These are phyloP conservation scores for Drosophila mauritiana DNA, from an alignment of 1,140 invertebrate species.

Conservation along the genomic window DNA sequence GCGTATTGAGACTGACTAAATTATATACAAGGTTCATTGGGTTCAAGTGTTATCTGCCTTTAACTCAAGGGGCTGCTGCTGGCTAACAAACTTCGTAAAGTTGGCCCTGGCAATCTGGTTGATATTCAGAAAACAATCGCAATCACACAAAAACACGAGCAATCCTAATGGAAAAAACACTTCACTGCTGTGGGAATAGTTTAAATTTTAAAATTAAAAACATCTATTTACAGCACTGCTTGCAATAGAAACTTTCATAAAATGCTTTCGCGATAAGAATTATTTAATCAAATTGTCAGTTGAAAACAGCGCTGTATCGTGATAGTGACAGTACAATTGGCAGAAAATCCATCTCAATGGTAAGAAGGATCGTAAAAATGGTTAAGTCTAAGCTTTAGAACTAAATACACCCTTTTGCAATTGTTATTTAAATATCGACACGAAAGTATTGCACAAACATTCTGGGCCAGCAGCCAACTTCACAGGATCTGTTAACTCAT, in stretches of 20 bases:
- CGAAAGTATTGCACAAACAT: slow-evolving; percentile 8
- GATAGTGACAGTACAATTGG: slow-evolving; percentile 15
- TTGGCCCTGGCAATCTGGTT: slow-evolving; percentile 10
- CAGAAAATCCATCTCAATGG: slow-evolving; percentile 8
- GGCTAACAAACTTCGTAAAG: slow-evolving; percentile 44
- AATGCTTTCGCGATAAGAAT: slow-evolving; percentile 2
- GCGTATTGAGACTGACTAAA: slow-evolving; percentile 61
- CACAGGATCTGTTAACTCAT: slow-evolving; percentile 57
- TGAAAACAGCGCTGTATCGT: slow-evolving; percentile 16
- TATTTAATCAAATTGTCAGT: slow-evolving; percentile 2
- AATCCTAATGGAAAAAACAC: not conserved
- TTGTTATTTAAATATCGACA: slow-evolving; percentile 46
- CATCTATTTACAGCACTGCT: slow-evolving; percentile 23
- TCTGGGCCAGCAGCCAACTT: slow-evolving; percentile 48
- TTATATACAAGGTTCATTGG: slow-evolving; percentile 74
- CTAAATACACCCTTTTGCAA: slow-evolving; percentile 24
- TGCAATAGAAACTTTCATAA: slow-evolving; percentile 1
- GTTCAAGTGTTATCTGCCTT: slow-evolving; percentile 11
- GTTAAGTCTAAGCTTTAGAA: slow-evolving; percentile 15
- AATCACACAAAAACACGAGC: not conserved
- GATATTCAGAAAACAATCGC: slow-evolving; percentile 50
- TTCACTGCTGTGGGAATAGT: slow-evolving; percentile 1
- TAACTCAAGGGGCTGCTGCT: slow-evolving; percentile 2
- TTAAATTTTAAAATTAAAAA: slow-evolving; percentile 17
- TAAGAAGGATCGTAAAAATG: not conserved